Conservation (phyloP, 2,797 vertebrate species). For the Linurgus olivaceus region DNA sequence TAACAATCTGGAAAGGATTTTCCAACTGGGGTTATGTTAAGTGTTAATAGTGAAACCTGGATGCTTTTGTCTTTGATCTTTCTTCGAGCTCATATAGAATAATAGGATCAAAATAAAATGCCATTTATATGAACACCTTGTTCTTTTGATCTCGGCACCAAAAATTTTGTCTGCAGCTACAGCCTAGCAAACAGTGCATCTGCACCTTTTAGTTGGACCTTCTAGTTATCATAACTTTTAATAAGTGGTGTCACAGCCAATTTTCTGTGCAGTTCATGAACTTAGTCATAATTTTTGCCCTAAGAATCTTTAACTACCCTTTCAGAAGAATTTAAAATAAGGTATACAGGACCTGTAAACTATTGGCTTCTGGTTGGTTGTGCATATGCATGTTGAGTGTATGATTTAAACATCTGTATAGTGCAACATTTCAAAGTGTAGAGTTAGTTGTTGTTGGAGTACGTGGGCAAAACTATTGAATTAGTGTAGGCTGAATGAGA, state of each 20-base stretch:
- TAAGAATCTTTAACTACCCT: not conserved
- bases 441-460: not conserved
- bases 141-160: constrained; percentile 74
- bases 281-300: not conserved
- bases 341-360: not conserved
- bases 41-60: constrained; percentile 73
- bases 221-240: constrained; percentile 24
- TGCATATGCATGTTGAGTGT: not conserved
- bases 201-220: constrained; percentile 23
- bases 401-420: not conserved
- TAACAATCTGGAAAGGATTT: constrained; percentile 77
- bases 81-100: constrained; percentile 63
- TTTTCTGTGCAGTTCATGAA: constrained; percentile 21
- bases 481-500: not conserved
- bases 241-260: constrained; percentile 1
- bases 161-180: constrained; percentile 17
- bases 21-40: constrained; percentile 63
- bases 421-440: not conserved
- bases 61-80: constrained; percentile 73
- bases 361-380: not conserved
- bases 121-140: constrained; percentile 70
- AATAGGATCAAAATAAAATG: constrained; percentile 76
- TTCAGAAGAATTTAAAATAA: not conserved
- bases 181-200: not conserved
- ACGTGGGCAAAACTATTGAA: not conserved